A percentile compares a stretch with the other conserved stretches of the same genome.
Evolutionary conservation across 2,797 vertebrate species (phyloP).

Genomic region (Acomys russatus): DNA sequence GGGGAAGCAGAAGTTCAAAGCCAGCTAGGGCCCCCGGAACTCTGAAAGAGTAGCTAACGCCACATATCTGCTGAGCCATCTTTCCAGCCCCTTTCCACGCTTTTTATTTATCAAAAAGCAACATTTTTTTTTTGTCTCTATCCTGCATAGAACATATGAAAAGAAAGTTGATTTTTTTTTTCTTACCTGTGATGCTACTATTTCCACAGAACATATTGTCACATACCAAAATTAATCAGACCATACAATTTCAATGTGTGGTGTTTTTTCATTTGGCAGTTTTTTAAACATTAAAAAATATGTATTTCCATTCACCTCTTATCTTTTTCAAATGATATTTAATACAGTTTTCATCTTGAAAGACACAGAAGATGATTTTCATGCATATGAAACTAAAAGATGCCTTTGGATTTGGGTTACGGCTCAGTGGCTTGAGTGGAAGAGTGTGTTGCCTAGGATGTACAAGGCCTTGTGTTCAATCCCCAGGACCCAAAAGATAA

Average conservation of each 20-base stretch:
- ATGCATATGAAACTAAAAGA: neutral
- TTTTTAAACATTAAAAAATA: neutral
- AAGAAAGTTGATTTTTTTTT: constrained; percentile 52
- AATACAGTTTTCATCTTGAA: constrained; percentile 41
- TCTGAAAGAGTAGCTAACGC: neutral
- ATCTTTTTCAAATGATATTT: neutral
- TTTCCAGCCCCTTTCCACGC: no score
- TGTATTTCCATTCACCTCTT: neutral
- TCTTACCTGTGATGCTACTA: neutral
- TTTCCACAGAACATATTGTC: neutral
- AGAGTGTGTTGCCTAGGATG: neutral
- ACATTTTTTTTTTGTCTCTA: neutral
- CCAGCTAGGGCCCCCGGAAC: neutral
- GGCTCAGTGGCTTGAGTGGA: neutral
- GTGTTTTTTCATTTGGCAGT: neutral
- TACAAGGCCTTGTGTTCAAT: neutral
- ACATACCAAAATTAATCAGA: neutral
- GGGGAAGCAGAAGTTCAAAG: neutral
- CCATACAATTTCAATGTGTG: neutral
- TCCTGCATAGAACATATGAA: neutral
- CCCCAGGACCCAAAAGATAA: neutral
- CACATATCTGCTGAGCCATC: neutral
- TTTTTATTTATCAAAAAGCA: neutral
- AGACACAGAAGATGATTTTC: neutral
- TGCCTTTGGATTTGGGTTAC: neutral